Evolutionary conservation across 2,888 invertebrate genomes (phyloP).

Genomic region (Drosophila histrio): DNA sequence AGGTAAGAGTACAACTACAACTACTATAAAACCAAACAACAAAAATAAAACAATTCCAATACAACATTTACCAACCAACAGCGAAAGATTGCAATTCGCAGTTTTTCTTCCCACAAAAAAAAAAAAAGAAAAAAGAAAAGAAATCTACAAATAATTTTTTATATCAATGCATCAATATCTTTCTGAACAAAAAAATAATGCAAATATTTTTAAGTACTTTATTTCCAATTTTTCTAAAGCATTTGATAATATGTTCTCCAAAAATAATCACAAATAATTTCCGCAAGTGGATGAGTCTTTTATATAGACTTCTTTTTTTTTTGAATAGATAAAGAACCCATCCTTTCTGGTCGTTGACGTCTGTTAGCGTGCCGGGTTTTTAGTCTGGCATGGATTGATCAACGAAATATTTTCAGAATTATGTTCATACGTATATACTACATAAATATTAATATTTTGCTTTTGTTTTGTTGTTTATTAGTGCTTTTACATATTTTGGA

Average conservation of each 20-base stretch:
- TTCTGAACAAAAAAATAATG: slow-evolving; percentile 7
- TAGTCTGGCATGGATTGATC: slow-evolving; percentile 28
- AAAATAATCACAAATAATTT: slow-evolving; percentile 29
- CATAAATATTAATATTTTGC: slow-evolving; percentile 33
- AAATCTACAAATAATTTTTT: slow-evolving; percentile 56
- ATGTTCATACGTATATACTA: slow-evolving; percentile 21
- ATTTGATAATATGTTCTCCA: slow-evolving; percentile 37
- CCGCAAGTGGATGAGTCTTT: slow-evolving; percentile 20
- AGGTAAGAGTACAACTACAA: slow-evolving; percentile 83
- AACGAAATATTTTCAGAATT: slow-evolving; percentile 28
- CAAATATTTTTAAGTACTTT: slow-evolving; percentile 51
- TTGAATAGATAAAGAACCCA: slow-evolving; percentile 38
- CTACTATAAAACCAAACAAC: slow-evolving; percentile 55
- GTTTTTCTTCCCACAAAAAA: slow-evolving; percentile 50
- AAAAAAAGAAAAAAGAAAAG: slow-evolving; percentile 33
- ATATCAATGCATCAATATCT: slow-evolving; percentile 46
- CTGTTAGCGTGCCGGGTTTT: slow-evolving; percentile 28
- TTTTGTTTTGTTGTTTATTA: slow-evolving; percentile 37
- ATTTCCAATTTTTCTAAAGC: slow-evolving; percentile 50
- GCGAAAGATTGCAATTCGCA: slow-evolving; percentile 43
- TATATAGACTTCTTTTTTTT: slow-evolving; percentile 12
- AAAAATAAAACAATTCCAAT: slow-evolving; percentile 40
- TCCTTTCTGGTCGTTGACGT: slow-evolving; percentile 24
- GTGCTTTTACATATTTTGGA: slow-evolving; percentile 17
- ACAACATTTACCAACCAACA: slow-evolving; percentile 33